Conservation (phyloP, 2,113 vertebrate genomes). For the Megaceryle torquata region DNA sequence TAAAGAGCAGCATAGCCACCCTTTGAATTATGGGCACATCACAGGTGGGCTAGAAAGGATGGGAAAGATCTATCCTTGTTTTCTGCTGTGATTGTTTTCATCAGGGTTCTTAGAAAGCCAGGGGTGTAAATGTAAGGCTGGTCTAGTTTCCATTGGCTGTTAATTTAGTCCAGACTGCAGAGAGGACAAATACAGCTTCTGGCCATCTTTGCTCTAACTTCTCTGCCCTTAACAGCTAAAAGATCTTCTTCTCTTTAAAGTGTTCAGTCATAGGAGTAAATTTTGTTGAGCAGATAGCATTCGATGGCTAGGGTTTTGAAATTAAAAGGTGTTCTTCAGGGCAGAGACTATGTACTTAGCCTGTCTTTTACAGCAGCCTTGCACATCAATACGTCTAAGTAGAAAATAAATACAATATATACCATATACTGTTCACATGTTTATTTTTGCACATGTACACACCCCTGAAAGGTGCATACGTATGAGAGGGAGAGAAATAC, state of each 20-base stretch:
- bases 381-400: not conserved
- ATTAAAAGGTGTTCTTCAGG: not conserved
- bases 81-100: not conserved
- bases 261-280: not conserved
- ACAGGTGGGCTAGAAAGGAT: not conserved
- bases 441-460: not conserved
- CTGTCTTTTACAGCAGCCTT: not conserved
- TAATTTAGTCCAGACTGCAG: not conserved
- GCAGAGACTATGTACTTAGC: not conserved
- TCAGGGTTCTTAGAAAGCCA: not conserved
- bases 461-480: accelerated
- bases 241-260: not conserved
- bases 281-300: not conserved
- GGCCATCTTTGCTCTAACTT: not conserved
- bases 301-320: not conserved
- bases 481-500: not conserved
- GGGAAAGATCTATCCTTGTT: not conserved
- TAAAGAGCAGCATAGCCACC: not conserved
- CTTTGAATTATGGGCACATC: not conserved
- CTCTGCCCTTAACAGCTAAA: not conserved
- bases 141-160: not conserved
- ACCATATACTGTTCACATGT: not conserved
- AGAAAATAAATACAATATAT: not conserved
- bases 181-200: not conserved
- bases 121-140: not conserved